A percentile compares a stretch with the other conserved stretches of the same genome.
These are phyloP conservation scores for Spea hammondii DNA, from an alignment of 2,797 vertebrate genomes.

Conservation along the genomic window DNA sequence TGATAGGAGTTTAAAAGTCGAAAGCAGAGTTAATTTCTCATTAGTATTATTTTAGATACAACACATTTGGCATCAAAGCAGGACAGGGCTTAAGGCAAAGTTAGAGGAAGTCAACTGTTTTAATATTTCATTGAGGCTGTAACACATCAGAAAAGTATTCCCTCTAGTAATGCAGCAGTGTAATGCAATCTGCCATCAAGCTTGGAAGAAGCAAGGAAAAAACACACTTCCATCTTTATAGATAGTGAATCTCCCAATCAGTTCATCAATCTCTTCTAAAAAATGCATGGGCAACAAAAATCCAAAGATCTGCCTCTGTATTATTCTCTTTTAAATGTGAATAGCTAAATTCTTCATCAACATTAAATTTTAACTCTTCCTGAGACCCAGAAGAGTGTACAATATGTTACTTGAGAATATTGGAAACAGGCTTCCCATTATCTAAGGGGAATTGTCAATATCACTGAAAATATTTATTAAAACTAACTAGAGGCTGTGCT, in stretches of 20 bases:
- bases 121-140: slow-evolving; percentile 49
- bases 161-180: slow-evolving; percentile 18
- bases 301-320: background rate
- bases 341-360: background rate
- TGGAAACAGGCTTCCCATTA: no score
- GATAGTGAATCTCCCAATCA: background rate
- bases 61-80: slow-evolving; percentile 46
- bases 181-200: slow-evolving; percentile 31
- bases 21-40: slow-evolving; percentile 49
- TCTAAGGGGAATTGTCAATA: no score
- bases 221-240: background rate
- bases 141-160: slow-evolving; percentile 46
- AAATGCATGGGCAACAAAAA: background rate
- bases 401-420: no score
- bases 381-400: background rate
- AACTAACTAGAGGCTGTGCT: background rate
- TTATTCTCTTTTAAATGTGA: slow-evolving; percentile 6
- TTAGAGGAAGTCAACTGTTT: slow-evolving; percentile 44
- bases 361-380: background rate
- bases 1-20: slow-evolving; percentile 44
- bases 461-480: no score
- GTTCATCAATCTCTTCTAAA: slow-evolving; percentile 14
- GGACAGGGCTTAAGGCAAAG: slow-evolving; percentile 45
- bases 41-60: slow-evolving; percentile 46
- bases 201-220: background rate